Base-by-base conservation (phyloP, 2,888 invertebrate species). In the Trachelus stipa region DNA sequence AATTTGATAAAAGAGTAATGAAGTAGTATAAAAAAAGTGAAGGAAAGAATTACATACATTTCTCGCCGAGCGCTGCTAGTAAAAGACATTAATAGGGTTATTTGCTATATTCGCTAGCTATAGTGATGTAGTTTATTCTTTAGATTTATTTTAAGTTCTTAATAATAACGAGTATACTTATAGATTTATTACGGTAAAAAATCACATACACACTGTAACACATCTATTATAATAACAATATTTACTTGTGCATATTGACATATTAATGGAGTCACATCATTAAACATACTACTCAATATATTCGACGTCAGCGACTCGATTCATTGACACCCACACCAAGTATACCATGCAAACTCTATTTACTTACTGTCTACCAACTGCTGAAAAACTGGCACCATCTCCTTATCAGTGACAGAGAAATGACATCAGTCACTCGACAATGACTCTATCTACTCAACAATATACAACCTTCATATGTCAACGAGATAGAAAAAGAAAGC, bases 141-240 rank as follows among this genome's bases (percentile, higher is more conserved):
- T 90, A 89, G 89, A 86, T 84, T 89, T 89, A 87, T 88, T 90
- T 90, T 90, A 89, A 89, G 88, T 89, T 90, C 85, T 81, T 87
- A 84, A 87, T 83, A 83, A 87, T 86, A 81, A 83, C 80, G 79
- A 75, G 82, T 82, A 86, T 78, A 56, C 56, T 56, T 81, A 81
- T 83, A 31, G 9, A 71, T 87, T 86, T 88, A 89, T 87, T 87
- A 83, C 83, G 85, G 86, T 89, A 89, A 86, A 86, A 56, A 81
- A 85, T 81, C 89, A 90, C 90, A 90, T 88, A 91, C 89, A 90
- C 90, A 91, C 90, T 91, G 91, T 91, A 91, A 91, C 90, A 91
- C 89, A 86, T 86, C 86, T 87, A 90, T 89, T 89, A 90, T 91
- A 87, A 90, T 89, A 89, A 89, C 88, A 90, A 88, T 90, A 90